phyloP scores from a whole-genome alignment of 2,888 invertebrate species.

The Scaptomyza polygonia region DNA sequence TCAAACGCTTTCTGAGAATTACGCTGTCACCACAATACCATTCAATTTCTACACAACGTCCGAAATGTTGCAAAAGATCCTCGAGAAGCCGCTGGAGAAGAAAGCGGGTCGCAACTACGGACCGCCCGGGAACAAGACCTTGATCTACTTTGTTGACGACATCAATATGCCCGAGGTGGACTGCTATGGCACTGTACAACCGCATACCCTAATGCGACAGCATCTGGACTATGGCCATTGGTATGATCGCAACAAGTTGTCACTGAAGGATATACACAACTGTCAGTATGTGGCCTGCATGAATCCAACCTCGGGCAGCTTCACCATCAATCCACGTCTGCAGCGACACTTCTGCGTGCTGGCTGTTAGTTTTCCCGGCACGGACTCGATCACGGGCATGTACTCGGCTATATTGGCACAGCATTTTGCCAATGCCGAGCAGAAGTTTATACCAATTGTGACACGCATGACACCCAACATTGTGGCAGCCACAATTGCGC shows the following conservation, averaged over 20 bases:
- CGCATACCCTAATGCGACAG: constrained; percentile 97
- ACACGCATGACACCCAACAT: constrained; percentile 89
- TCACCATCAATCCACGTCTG: constrained; percentile 96
- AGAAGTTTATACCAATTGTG: constrained; percentile 90
- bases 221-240: constrained; percentile 98
- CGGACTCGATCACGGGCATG: constrained; percentile 93
- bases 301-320: constrained; percentile 99
- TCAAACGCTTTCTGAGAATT: constrained; percentile 91
- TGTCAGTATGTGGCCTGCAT: constrained; percentile 98
- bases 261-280: constrained; percentile 97
- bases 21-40: constrained; percentile 95
- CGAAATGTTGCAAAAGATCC: constrained; percentile 95
- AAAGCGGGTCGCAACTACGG: constrained; percentile 98
- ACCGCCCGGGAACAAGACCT: constrained; percentile 96
- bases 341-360: constrained; percentile 96
- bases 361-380: constrained; percentile 91
- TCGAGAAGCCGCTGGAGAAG: constrained; percentile 97
- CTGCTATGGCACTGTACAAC: constrained; percentile 96
- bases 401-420: constrained; percentile 95
- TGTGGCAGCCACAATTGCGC: constrained; percentile 91
- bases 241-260: constrained; percentile 94
- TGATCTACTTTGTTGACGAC: constrained; percentile 98
- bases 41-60: constrained; percentile 98
- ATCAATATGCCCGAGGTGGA: constrained; percentile 99
- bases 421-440: constrained; percentile 92